Evolutionary conservation across 2,888 invertebrate species (phyloP).

Genomic region (Darwinula stevensoni): DNA sequence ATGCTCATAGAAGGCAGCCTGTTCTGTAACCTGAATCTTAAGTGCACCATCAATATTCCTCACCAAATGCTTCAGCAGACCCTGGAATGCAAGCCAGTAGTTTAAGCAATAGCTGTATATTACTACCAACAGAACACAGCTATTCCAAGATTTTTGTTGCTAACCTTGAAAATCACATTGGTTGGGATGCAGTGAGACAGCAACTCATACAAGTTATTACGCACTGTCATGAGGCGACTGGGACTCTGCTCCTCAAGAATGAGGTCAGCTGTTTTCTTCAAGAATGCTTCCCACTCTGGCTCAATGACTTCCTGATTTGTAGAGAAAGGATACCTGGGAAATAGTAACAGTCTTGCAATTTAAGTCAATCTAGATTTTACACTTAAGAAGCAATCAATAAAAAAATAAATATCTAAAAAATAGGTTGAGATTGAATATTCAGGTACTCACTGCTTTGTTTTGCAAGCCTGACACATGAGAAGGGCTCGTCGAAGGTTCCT

Average conservation of each 20-base stretch:
- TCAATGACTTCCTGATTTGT: conserved; percentile 46
- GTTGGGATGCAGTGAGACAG: conserved; percentile 76
- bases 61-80: conserved; percentile 49
- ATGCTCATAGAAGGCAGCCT: conserved; percentile 74
- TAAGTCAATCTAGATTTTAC: conserved; percentile 5
- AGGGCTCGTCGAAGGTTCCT: conserved; percentile 74
- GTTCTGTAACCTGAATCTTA: conserved; percentile 49
- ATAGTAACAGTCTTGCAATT: neutral
- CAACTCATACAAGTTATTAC: conserved; percentile 70
- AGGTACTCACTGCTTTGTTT: conserved; percentile 39
- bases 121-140: neutral
- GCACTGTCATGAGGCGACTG: conserved; percentile 45
- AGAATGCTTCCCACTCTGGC: conserved; percentile 75
- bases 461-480: conserved; percentile 72
- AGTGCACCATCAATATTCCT: conserved; percentile 66
- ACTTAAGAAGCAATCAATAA: no score
- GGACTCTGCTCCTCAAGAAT: conserved; percentile 65
- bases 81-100: conserved; percentile 20
- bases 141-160: neutral
- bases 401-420: no score
- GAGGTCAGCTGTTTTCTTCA: conserved; percentile 54
- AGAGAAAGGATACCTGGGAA: conserved; percentile 38
- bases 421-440: conserved; percentile 1
- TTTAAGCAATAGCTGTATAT: neutral
- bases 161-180: conserved; percentile 53